Conservation (phyloP, 2,797 vertebrate species). For the Carcharodon carcharias region DNA sequence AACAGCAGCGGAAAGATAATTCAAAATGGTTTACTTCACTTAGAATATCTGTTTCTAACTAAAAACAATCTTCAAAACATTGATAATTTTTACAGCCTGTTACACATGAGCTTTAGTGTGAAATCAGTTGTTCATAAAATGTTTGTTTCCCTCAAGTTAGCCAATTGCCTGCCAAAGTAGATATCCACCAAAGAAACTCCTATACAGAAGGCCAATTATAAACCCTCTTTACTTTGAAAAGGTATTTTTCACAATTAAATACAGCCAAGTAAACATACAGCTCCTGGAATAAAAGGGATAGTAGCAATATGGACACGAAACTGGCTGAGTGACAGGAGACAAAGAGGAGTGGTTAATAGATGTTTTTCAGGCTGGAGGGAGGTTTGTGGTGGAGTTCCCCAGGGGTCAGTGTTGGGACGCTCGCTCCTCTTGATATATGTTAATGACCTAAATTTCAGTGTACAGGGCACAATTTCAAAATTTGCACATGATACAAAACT, state of each 20-base stretch:
- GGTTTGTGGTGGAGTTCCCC: too few species aligned
- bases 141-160: background rate
- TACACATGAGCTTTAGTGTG: background rate
- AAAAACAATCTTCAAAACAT: background rate
- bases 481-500: too few species aligned
- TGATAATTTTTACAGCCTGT: background rate
- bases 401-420: too few species aligned
- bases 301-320: too few species aligned
- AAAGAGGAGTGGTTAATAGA: too few species aligned
- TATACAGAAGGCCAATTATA: background rate
- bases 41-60: background rate
- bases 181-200: background rate
- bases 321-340: too few species aligned
- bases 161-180: background rate
- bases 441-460: too few species aligned
- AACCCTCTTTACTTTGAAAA: background rate
- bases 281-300: too few species aligned
- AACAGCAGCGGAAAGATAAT: background rate
- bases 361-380: too few species aligned
- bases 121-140: background rate
- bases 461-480: too few species aligned
- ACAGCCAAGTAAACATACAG: too few species aligned
- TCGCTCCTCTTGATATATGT: too few species aligned
- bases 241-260: background rate
- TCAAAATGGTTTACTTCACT: background rate